Base-by-base conservation (phyloP, 2,797 vertebrate species). In the Clarias laeviceps region DNA sequence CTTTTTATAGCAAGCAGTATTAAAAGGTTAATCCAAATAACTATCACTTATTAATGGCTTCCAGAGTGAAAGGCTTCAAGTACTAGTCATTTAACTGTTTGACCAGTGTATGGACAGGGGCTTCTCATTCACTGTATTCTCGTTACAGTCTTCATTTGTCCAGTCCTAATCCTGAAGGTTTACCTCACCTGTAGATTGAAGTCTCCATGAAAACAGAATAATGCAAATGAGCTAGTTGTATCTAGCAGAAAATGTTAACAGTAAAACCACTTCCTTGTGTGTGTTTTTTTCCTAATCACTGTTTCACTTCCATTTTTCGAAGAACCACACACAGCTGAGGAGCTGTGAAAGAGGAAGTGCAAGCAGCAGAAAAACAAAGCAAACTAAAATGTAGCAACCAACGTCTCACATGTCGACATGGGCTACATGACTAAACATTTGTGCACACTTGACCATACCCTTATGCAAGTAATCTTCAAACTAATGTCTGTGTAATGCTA, bases 181-280 rank as follows among this genome's bases (percentile, higher is more conserved):
- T 59, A 45, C 37, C 54, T 79, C 56, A 32, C 32, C 80, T 64
- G 57, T 32, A 29, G 65, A 29, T 69, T 14, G 57, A 80, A 6
- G 82, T 85, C 80, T 73, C 86, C 85, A 88, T 87, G 84, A 85
- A 86, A 85, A 86, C 84, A 85, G 56, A 61, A 64, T 77, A 78
- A 87, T 86, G 82, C 82, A 90, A 87, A 88, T 79, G 65, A 85
- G 80, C 54, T 69, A 73, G 82, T 77, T 86, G 80, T 85, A 27
- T 77, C 64, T n/a, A 29, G 32, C 50, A 87, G 82, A 64, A 88
- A 90, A 87, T 79, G 80, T 82, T 80, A 86, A n/a, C 50, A 7
- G 37, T 34, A 72, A 82, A 82, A 64, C 61, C 74, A 83, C 78
- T 84, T 82, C 32, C 85, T 11, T 22, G 22, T 14, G 3, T 20